Percentiles rank a stretch among this genome's conserved stretches.
Evolutionary conservation across 2,888 invertebrate genomes (phyloP).

Genomic region (Andricus quercusramuli): DNA sequence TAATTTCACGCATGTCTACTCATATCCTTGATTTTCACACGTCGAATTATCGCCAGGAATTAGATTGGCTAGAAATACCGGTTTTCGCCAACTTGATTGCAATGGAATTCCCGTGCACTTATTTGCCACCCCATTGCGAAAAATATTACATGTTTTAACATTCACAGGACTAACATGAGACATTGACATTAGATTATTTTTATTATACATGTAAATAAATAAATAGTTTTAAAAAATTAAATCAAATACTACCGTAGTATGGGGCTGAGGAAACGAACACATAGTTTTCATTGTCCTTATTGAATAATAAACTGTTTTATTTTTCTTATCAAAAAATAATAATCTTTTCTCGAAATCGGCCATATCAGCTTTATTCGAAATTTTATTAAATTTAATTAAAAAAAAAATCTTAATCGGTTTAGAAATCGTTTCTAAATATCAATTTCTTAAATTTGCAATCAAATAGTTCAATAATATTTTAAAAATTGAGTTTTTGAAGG

Average conservation of each 20-base stretch:
- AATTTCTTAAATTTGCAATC: too few species aligned
- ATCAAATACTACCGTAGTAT: slow-evolving; percentile 35
- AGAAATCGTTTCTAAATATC: too few species aligned
- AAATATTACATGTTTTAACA: slow-evolving; percentile 1
- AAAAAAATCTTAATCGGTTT: too few species aligned
- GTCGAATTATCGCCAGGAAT: slow-evolving; percentile 32
- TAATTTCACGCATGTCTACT: slow-evolving; percentile 39
- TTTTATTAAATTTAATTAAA: too few species aligned
- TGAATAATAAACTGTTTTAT: too few species aligned
- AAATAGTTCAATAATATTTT: too few species aligned
- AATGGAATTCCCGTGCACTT: slow-evolving; percentile 16
- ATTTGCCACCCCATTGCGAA: slow-evolving; percentile 29
- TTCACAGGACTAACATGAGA: slow-evolving; percentile 7
- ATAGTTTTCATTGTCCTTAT: too few species aligned
- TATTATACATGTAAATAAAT: neutral
- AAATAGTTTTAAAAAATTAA: neutral
- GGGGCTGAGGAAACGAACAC: too few species aligned
- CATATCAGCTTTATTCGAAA: too few species aligned
- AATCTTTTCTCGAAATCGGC: too few species aligned
- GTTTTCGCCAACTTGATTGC: slow-evolving; percentile 28
- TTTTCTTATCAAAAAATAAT: too few species aligned
- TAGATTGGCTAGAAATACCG: slow-evolving; percentile 41
- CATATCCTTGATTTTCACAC: slow-evolving; percentile 39
- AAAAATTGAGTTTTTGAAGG: too few species aligned
- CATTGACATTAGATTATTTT: slow-evolving; percentile 23